Percentiles rank a stretch among this genome's conserved stretches.
Evolutionary conservation across 1,140 invertebrate genomes (phyloP).

Genomic region (Zaprionus nigranus): DNA sequence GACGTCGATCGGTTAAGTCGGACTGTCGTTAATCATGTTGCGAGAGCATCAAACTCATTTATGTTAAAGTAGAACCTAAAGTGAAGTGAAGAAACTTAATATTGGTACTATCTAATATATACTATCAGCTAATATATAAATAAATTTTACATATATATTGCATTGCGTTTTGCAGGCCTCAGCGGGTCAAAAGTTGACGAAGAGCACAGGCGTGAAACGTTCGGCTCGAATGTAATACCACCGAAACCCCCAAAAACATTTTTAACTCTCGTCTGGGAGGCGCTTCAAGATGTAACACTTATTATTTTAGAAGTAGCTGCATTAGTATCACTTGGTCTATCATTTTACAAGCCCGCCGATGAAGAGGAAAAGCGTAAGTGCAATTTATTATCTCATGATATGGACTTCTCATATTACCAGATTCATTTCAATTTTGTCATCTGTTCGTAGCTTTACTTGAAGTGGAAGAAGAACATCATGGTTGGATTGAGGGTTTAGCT

Average conservation of each 20-base stretch:
- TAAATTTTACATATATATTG: too few relatives aligned
- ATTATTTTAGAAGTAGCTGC: conserved; percentile 98
- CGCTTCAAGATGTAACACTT: conserved; percentile 99
- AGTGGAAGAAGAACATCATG: conserved; percentile 95
- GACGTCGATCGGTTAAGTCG: too few relatives aligned
- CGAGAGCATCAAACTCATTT: too few relatives aligned
- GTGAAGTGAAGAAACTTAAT: too few relatives aligned
- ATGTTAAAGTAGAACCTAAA: too few relatives aligned
- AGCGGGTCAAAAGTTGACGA: conserved; percentile 95
- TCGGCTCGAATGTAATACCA: conserved; percentile 99
- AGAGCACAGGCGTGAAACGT: conserved; percentile 95
- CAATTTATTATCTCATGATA: neutral
- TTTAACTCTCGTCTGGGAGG: conserved; percentile 99
- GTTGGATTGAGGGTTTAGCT: conserved; percentile 99
- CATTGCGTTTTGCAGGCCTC: conserved; percentile 87
- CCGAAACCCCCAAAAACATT: conserved; percentile 99
- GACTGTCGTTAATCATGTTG: too few relatives aligned
- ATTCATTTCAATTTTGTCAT: neutral
- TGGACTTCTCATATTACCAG: too few relatives aligned
- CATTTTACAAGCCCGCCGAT: conserved; percentile 93
- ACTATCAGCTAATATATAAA: too few relatives aligned
- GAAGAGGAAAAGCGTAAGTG: conserved; percentile 86
- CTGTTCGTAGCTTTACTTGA: conserved; percentile 86
- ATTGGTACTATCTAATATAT: too few relatives aligned
- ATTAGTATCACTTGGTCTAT: conserved; percentile 96